phyloP scores from a whole-genome alignment of 2,888 invertebrate genomes.

The Pimpla rufipes region DNA sequence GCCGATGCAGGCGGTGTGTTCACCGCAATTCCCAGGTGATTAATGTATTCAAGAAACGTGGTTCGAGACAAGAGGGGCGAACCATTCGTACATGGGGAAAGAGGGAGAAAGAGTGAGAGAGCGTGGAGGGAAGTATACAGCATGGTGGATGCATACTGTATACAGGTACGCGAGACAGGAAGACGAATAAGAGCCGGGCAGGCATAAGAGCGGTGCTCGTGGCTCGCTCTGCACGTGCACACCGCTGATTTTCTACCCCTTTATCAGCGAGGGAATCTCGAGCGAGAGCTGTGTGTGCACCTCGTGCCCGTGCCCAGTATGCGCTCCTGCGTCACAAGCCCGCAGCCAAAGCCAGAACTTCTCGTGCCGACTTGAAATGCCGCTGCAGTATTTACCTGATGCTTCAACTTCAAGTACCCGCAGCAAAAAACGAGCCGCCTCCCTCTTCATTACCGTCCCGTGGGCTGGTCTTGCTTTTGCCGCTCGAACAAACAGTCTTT shows the following conservation, averaged over 20 bases:
- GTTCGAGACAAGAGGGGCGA: conserved; percentile 70
- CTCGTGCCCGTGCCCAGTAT: conserved; percentile 73
- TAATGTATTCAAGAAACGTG: conserved; percentile 82
- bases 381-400: background rate
- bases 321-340: conserved; percentile 3
- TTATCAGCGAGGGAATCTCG: conserved; percentile 78
- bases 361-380: background rate
- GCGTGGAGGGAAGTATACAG: conserved; percentile 26
- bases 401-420: conserved; percentile 2
- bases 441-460: background rate
- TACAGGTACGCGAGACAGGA: conserved; percentile 52
- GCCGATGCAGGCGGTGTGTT: conserved; percentile 68
- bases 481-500: background rate
- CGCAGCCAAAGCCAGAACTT: conserved; percentile 25
- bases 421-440: conserved; percentile 9
- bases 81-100: conserved; percentile 69
- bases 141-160: conserved; percentile 43
- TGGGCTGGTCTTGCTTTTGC: background rate
- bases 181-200: conserved; percentile 73
- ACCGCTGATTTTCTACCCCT: conserved; percentile 82
- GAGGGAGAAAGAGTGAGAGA: too few relatives aligned
- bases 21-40: conserved; percentile 76
- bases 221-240: conserved; percentile 77
- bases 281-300: conserved; percentile 64
- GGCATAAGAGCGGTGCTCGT: conserved; percentile 68